A percentile compares a stretch with the other conserved stretches of the same genome.
phyloP scores from a whole-genome alignment of 2,113 vertebrate genomes.

The Felis chaus region DNA sequence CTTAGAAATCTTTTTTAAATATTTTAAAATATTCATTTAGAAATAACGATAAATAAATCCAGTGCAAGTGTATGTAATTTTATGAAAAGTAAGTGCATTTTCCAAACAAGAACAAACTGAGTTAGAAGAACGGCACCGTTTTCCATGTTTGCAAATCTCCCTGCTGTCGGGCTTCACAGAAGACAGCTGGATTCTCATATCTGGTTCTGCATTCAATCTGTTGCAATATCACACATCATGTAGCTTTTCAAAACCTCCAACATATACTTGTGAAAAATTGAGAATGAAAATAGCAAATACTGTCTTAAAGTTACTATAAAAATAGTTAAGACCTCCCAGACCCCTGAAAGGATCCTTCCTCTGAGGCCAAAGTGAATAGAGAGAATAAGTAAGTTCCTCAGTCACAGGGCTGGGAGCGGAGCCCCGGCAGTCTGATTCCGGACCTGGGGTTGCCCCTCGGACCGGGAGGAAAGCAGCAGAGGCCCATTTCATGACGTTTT shows the following conservation, averaged over 20 bases:
- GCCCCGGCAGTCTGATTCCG: background rate
- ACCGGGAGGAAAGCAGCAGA: background rate
- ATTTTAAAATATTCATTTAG: background rate
- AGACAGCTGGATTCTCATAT: background rate
- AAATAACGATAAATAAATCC: background rate
- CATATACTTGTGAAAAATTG: background rate
- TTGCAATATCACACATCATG: background rate
- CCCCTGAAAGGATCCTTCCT: background rate
- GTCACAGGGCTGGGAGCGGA: background rate
- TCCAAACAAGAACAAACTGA: slow-evolving; percentile 11
- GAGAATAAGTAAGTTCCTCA: background rate
- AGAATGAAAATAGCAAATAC: slow-evolving; percentile 5
- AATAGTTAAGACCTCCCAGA: background rate
- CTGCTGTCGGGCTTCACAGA: background rate
- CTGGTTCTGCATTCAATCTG: background rate
- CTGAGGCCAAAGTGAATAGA: background rate
- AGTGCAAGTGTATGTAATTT: background rate
- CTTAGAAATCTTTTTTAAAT: background rate
- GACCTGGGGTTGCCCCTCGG: too few relatives aligned
- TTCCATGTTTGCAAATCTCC: background rate
- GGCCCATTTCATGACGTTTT: background rate
- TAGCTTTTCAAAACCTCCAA: background rate
- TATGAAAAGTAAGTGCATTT: background rate
- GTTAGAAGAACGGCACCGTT: background rate
- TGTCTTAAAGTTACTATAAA: background rate